A percentile compares a stretch with the other conserved stretches of the same genome.
Evolutionary conservation across 2,888 invertebrate species (phyloP).

Genomic region (Aporophyla lueneburgensis): DNA sequence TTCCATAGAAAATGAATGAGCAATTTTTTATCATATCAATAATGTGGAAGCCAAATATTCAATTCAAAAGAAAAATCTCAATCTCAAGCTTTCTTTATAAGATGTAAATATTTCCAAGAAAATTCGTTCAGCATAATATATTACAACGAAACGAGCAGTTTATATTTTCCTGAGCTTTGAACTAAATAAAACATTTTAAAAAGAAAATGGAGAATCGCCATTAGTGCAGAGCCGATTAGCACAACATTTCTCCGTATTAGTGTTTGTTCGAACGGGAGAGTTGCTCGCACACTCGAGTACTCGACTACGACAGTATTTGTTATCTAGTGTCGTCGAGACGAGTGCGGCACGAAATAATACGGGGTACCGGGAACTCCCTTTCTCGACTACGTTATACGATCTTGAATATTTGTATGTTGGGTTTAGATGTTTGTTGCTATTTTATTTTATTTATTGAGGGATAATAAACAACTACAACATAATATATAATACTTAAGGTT

Average conservation of each 20-base stretch:
- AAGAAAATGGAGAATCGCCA: conserved; percentile 72
- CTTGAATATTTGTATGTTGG: conserved; percentile 18
- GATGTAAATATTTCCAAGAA: conserved; percentile 14
- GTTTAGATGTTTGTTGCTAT: conserved; percentile 15
- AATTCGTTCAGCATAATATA: conserved; percentile 7
- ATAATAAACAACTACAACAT: too few species aligned
- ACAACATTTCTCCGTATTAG: conserved; percentile 68
- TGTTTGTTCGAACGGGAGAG: conserved; percentile 66
- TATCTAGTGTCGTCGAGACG: conserved; percentile 35
- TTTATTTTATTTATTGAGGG: too few species aligned
- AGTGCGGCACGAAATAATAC: conserved; percentile 49
- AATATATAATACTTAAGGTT: too few species aligned
- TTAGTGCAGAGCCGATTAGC: conserved; percentile 76
- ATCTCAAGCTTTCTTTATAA: background rate
- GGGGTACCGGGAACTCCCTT: conserved; percentile 28
- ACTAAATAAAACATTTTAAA: conserved; percentile 66
- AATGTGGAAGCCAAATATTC: background rate
- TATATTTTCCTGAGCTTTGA: conserved; percentile 39
- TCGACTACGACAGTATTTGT: conserved; percentile 56
- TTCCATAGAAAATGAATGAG: background rate
- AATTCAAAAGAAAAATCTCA: conserved; percentile 26
- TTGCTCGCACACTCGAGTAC: conserved; percentile 60
- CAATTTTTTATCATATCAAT: background rate
- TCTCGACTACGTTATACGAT: conserved; percentile 8
- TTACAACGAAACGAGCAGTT: conserved; percentile 30